Conservation (phyloP, 1,140 invertebrate species). For the Heliconius congener region DNA sequence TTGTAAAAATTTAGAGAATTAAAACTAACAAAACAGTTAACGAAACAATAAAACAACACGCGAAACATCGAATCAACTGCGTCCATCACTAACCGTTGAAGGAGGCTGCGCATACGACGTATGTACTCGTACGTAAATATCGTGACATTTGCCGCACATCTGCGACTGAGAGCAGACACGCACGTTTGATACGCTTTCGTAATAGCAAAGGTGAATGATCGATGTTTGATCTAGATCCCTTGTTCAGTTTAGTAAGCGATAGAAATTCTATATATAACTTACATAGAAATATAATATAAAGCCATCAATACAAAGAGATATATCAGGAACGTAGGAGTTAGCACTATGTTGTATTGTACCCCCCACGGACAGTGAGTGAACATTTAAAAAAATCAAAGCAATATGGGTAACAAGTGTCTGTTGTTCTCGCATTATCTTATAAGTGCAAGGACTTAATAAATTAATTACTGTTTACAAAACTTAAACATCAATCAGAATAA, state of each 20-base stretch:
- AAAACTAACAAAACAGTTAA: too few species aligned
- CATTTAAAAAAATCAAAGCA: too few species aligned
- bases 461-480: too few species aligned
- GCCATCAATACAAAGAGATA: not conserved
- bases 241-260: not conserved
- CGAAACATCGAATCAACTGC: not conserved
- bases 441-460: too few species aligned
- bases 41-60: not conserved
- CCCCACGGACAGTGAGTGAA: too few species aligned
- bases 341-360: too few species aligned
- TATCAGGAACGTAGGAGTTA: not conserved
- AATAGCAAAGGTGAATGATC: conserved; percentile 72
- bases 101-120: conserved; percentile 50
- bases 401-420: too few species aligned
- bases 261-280: not conserved
- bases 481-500: too few species aligned
- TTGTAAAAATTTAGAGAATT: too few species aligned
- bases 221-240: conserved; percentile 47
- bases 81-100: conserved; percentile 16
- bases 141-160: conserved; percentile 64
- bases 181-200: conserved; percentile 65
- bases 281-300: not conserved
- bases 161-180: conserved; percentile 23
- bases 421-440: too few species aligned
- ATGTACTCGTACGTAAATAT: conserved; percentile 55